These are phyloP conservation scores for Ptiloglossa arizonensis DNA, from an alignment of 1,140 invertebrate species.

Conservation along the genomic window DNA sequence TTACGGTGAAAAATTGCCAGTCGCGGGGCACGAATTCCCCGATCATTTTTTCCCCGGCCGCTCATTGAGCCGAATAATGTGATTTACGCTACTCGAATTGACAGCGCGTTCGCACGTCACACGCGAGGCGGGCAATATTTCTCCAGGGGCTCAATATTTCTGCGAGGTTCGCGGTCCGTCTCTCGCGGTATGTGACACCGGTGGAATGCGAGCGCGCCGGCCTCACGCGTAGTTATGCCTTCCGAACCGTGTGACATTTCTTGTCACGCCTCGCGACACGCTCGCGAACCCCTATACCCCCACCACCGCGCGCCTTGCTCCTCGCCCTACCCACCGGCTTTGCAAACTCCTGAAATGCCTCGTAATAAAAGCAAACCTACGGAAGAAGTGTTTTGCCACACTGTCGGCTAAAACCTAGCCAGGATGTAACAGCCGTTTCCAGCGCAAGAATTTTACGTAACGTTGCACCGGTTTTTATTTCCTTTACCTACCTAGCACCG, in stretches of 20 bases:
- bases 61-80: constrained; percentile 42
- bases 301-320: constrained; percentile 33
- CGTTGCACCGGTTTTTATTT: constrained; percentile 40
- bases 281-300: constrained; percentile 55
- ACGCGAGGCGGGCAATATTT: constrained; percentile 58
- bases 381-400: constrained; percentile 57
- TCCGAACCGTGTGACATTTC: constrained; percentile 78
- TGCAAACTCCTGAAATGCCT: constrained; percentile 71
- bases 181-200: constrained; percentile 60
- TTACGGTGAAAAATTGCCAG: constrained; percentile 43
- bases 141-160: constrained; percentile 60
- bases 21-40: constrained; percentile 18
- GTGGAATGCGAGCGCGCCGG: constrained; percentile 52
- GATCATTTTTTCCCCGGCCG: constrained; percentile 5
- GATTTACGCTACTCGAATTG: constrained; percentile 58
- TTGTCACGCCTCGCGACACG: constrained; percentile 76
- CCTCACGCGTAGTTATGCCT: constrained; percentile 69
- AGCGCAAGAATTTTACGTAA: constrained; percentile 47
- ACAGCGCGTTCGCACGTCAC: constrained; percentile 54
- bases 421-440: constrained; percentile 47
- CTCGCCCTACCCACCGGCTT: constrained; percentile 48
- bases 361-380: constrained; percentile 71
- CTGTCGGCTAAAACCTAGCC: constrained; percentile 18
- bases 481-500: neutral
- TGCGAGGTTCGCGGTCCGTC: constrained; percentile 55